phyloP scores from a whole-genome alignment of 1,140 invertebrate genomes.

The Aleiodes sp. region DNA sequence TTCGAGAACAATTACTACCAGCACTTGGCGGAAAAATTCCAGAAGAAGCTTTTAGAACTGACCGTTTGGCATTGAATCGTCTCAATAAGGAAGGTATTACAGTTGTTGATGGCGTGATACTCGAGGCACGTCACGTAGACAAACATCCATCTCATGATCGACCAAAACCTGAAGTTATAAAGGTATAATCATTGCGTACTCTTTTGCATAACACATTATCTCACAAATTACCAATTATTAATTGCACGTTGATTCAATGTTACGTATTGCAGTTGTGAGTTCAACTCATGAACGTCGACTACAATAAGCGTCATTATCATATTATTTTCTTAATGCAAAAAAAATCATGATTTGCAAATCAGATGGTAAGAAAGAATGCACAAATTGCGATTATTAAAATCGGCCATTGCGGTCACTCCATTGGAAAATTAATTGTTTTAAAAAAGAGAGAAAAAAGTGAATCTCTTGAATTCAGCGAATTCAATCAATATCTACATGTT shows the following conservation, averaged over 20 bases:
- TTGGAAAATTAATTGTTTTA: too few species aligned
- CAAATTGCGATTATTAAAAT: too few species aligned
- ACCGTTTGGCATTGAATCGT: constrained; percentile 71
- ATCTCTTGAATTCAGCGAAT: neutral
- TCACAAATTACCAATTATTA: neutral
- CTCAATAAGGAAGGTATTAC: constrained; percentile 73
- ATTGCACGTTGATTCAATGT: neutral
- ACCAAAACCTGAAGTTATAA: constrained; percentile 52
- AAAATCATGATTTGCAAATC: too few species aligned
- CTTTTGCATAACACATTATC: neutral
- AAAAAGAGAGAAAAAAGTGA: too few species aligned
- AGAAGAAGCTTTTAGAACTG: constrained; percentile 71
- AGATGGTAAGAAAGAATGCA: too few species aligned
- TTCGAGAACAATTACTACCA: constrained; percentile 72
- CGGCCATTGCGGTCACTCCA: too few species aligned
- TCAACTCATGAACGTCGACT: neutral
- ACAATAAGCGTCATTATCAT: neutral
- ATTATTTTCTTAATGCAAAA: too few species aligned
- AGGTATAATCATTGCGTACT: constrained; percentile 42
- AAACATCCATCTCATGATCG: constrained; percentile 52
- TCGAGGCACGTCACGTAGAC: constrained; percentile 60
- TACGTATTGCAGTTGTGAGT: neutral
- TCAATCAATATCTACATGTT: neutral
- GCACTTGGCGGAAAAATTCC: constrained; percentile 73
- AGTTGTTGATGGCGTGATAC: constrained; percentile 69